Evolutionary conservation across 2,797 vertebrate genomes (phyloP).

Genomic region (Moxostoma hubbsi): DNA sequence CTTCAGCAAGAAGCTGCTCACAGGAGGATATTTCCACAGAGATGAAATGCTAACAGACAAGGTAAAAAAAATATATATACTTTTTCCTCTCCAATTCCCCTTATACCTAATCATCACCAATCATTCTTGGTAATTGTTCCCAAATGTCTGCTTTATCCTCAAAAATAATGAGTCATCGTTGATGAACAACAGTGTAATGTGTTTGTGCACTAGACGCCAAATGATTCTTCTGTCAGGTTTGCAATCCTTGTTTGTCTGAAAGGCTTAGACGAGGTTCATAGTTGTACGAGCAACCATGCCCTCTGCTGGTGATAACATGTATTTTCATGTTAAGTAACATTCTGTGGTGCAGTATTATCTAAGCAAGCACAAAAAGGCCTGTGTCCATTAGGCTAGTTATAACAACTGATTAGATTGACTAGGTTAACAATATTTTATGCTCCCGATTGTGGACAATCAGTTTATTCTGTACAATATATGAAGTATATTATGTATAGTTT

Average conservation of each 20-base stretch:
- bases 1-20: slow-evolving; percentile 98
- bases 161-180: not conserved
- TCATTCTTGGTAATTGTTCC: not conserved
- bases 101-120: not conserved
- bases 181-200: not conserved
- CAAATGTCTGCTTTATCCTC: not conserved
- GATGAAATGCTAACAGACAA: slow-evolving; percentile 88
- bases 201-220: not conserved
- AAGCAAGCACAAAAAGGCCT: not conserved
- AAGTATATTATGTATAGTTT: too few species aligned
- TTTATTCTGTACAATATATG: too few species aligned
- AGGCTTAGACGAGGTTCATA: not conserved
- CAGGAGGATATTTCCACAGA: slow-evolving; percentile 91
- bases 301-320: slow-evolving; percentile 28
- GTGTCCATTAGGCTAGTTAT: not conserved
- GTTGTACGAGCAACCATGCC: slow-evolving; percentile 2
- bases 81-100: too few species aligned
- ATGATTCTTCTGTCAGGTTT: not conserved
- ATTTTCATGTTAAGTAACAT: not conserved
- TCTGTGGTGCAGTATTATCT: not conserved
- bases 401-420: too few species aligned
- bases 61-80: slow-evolving; percentile 73
- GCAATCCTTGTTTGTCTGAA: not conserved
- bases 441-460: too few species aligned
- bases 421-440: too few species aligned